These are phyloP conservation scores for Parasteatoda lunata DNA, from an alignment of 2,888 invertebrate genomes.

Conservation along the genomic window DNA sequence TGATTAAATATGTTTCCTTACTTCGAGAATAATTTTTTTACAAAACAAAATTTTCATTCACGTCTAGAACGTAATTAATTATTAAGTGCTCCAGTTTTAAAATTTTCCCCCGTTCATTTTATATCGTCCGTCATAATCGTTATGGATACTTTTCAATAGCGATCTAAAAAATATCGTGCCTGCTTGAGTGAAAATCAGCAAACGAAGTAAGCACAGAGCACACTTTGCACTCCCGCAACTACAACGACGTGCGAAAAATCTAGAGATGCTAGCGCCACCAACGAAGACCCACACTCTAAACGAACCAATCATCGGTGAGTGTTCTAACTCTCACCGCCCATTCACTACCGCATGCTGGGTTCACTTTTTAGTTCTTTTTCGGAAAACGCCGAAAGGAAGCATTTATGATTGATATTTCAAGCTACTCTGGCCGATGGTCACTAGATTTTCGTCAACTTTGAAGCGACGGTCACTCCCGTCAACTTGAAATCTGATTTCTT, in stretches of 20 bases:
- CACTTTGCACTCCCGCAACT: conserved; percentile 19
- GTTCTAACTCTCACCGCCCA: conserved; percentile 62
- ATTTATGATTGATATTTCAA: conserved; percentile 57
- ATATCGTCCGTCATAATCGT: not conserved
- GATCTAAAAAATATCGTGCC: conserved; percentile 24
- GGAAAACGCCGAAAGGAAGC: conserved; percentile 11
- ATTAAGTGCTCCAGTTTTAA: not conserved
- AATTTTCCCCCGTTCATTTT: not conserved
- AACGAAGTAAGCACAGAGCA: conserved; percentile 30
- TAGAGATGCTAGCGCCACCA: conserved; percentile 45
- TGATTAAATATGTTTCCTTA: no score
- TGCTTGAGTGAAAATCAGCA: conserved; percentile 17
- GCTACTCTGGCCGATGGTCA: not conserved
- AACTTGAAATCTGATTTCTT: not conserved
- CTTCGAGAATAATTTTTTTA: no score
- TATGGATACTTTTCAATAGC: not conserved
- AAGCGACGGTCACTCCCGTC: not conserved
- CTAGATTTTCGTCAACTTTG: conserved; percentile 17
- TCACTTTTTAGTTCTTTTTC: conserved; percentile 51
- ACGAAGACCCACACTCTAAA: not conserved
- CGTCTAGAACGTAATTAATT: not conserved
- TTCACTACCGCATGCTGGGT: conserved; percentile 53
- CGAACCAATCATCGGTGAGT: conserved; percentile 57
- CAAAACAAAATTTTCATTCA: no score
- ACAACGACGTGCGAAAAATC: conserved; percentile 31